phyloP scores from a whole-genome alignment of 2,113 vertebrate species.

The Guaruba guarouba region DNA sequence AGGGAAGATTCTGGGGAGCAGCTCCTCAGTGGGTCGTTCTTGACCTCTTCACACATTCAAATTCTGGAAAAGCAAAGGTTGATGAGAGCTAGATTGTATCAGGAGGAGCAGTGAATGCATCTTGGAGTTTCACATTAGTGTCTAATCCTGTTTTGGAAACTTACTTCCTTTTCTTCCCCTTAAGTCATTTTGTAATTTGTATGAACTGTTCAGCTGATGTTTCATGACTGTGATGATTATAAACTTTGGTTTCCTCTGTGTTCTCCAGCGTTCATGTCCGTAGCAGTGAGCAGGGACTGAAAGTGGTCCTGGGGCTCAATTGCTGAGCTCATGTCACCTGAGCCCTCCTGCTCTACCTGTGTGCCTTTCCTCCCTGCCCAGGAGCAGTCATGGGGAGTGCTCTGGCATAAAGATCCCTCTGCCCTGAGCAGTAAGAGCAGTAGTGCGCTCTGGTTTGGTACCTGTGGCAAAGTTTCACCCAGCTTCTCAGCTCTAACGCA shows the following conservation, averaged over 20 bases:
- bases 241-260: not conserved
- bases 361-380: not conserved
- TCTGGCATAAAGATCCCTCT: not conserved
- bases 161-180: not conserved
- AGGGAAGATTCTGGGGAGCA: not conserved
- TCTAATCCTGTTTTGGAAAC: not conserved
- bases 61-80: not conserved
- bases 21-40: not conserved
- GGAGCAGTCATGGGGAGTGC: not conserved
- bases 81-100: not conserved
- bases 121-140: not conserved
- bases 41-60: not conserved
- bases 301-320: not conserved
- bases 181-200: not conserved
- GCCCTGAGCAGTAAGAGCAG: not conserved
- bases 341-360: not conserved
- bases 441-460: not conserved
- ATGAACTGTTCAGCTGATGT: not conserved
- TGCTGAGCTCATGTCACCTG: not conserved
- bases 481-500: not conserved
- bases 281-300: not conserved
- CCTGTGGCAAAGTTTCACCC: not conserved
- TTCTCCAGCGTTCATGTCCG: rapidly evolving
- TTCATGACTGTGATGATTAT: not conserved
- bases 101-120: not conserved